These are phyloP conservation scores for Megaleporinus macrocephalus DNA, from an alignment of 2,113 vertebrate genomes.

Conservation along the genomic window DNA sequence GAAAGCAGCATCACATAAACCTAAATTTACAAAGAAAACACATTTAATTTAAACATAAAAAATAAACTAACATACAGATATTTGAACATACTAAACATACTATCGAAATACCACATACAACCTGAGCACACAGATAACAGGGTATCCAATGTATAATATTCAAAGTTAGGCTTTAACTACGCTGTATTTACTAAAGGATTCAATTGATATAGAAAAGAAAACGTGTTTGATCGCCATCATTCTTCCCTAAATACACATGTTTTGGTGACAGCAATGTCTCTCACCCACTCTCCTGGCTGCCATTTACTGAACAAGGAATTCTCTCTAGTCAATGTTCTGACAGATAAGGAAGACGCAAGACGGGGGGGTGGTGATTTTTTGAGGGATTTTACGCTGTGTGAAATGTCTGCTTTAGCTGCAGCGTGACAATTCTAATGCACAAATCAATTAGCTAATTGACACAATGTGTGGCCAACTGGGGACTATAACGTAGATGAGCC, in stretches of 20 bases:
- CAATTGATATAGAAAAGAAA: conserved; percentile 1
- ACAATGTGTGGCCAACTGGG: background rate
- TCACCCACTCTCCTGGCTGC: conserved; percentile 18
- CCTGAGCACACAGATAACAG: no score
- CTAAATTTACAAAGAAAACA: no score
- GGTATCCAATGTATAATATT: no score
- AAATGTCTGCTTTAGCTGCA: conserved; percentile 16
- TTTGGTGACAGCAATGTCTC: conserved; percentile 24
- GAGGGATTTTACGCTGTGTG: conserved; percentile 4
- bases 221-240: no score
- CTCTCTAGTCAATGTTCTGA: background rate
- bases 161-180: no score
- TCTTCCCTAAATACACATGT: conserved; percentile 38
- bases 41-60: no score
- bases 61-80: no score
- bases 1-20: no score
- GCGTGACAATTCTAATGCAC: conserved; percentile 16
- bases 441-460: conserved; percentile 40
- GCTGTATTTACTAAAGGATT: no score
- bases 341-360: conserved; percentile 18
- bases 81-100: no score
- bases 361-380: conserved; percentile 7
- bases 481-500: background rate
- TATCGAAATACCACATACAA: no score
- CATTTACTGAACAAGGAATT: conserved; percentile 35